A percentile compares a stretch with the other conserved stretches of the same genome.
Conservation (phyloP, 2,113 vertebrate genomes). For the Daboia siamensis region DNA sequence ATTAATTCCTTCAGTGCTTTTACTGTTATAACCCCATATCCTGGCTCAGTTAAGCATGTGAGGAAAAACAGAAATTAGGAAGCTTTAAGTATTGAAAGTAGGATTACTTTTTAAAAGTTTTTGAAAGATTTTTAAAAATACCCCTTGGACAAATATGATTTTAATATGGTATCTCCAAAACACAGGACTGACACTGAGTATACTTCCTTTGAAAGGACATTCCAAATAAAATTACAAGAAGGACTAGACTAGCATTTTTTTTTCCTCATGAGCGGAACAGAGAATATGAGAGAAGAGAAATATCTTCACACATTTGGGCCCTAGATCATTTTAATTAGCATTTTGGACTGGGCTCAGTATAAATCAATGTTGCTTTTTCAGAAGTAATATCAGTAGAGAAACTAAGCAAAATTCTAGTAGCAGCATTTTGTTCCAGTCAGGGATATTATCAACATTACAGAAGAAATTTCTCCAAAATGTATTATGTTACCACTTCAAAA, state of each 20-base stretch:
- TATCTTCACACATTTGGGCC: background rate
- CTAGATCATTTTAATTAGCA: background rate
- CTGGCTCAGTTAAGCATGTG: background rate
- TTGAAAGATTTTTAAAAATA: background rate
- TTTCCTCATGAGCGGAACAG: background rate
- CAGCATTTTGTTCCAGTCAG: background rate
- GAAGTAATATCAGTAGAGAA: background rate
- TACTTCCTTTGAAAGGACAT: background rate
- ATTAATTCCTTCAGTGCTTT: background rate
- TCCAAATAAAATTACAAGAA: background rate
- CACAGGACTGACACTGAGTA: background rate
- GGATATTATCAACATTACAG: background rate
- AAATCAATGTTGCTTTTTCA: background rate
- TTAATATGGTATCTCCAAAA: background rate
- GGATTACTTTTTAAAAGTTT: background rate
- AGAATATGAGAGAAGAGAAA: background rate
- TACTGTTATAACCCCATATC: background rate
- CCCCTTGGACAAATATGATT: background rate
- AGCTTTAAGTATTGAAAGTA: background rate
- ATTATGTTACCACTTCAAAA: background rate
- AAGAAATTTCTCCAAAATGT: background rate
- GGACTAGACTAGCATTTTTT: no score
- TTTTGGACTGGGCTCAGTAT: background rate
- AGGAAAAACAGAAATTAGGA: background rate
- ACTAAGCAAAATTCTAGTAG: background rate